These are phyloP conservation scores for Sparus aurata DNA, from an alignment of 2,797 vertebrate species.

Conservation along the genomic window DNA sequence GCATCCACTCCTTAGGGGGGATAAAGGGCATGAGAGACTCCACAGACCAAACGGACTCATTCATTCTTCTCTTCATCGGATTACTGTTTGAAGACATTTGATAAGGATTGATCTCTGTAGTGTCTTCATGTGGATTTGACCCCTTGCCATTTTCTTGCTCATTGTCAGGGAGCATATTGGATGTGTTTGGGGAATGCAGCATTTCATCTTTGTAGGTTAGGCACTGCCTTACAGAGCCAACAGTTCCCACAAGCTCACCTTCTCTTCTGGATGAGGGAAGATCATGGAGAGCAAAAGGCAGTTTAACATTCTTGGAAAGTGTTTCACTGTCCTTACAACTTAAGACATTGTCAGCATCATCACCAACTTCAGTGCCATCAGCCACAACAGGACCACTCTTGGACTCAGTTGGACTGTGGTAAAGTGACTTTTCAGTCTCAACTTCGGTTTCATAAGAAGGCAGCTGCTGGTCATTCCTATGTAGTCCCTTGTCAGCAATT, in stretches of 20 bases:
- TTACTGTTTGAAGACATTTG: not conserved
- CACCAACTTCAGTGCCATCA: not conserved
- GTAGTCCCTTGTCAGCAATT: not conserved
- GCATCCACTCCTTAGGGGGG: constrained; percentile 64
- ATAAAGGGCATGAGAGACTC: constrained; percentile 69
- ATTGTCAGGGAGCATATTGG: not conserved
- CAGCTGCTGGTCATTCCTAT: constrained; percentile 4
- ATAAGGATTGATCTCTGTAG: constrained; percentile 6
- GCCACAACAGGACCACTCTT: not conserved
- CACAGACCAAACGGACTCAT: constrained; percentile 80
- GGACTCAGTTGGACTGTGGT: not conserved
- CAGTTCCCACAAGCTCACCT: not conserved
- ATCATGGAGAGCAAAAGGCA: constrained; percentile 21
- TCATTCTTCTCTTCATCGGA: constrained; percentile 35
- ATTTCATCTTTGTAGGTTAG: constrained; percentile 3
- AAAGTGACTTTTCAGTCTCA: not conserved
- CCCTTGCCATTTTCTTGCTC: constrained; percentile 11
- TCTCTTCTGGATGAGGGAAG: not conserved
- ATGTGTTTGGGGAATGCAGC: not conserved
- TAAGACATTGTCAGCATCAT: not conserved
- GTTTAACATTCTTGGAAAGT: constrained; percentile 44
- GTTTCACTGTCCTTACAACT: not conserved
- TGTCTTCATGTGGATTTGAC: constrained; percentile 12
- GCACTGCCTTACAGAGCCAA: not conserved
- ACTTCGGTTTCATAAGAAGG: not conserved